Conservation (phyloP, 92 coral and sea anemone genomes). For the Chrysogorgia sp. region DNA sequence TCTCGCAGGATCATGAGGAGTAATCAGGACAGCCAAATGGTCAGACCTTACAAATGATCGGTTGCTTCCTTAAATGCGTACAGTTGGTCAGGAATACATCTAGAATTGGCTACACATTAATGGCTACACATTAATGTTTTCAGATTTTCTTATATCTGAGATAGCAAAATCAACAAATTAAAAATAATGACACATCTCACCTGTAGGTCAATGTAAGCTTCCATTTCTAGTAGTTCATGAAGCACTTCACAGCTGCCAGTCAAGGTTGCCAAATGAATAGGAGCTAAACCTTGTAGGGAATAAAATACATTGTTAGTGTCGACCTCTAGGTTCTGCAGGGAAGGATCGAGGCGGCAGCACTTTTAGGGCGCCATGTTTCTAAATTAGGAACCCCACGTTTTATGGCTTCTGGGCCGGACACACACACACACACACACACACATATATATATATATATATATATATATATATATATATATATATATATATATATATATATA, state of each 20-base stretch:
- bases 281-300: slow-evolving; percentile 69
- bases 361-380: neutral
- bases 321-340: neutral
- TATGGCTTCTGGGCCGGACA: neutral
- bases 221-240: slow-evolving; percentile 65
- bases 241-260: slow-evolving; percentile 76
- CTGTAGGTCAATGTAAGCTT: slow-evolving; percentile 80
- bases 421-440: too few species aligned
- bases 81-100: too few species aligned
- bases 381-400: neutral
- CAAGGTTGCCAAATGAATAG: slow-evolving; percentile 78
- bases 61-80: too few species aligned
- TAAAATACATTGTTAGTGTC: neutral
- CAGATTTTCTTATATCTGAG: neutral
- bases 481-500: too few species aligned
- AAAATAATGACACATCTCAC: slow-evolving; percentile 42
- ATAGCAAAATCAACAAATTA: neutral
- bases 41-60: too few species aligned
- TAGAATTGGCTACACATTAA: too few species aligned
- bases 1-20: too few species aligned
- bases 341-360: neutral
- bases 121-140: too few species aligned
- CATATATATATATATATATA: too few species aligned
- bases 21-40: too few species aligned
- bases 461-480: too few species aligned